Base-by-base conservation (phyloP, 2,113 vertebrate species). In the Cepphus grylle region DNA sequence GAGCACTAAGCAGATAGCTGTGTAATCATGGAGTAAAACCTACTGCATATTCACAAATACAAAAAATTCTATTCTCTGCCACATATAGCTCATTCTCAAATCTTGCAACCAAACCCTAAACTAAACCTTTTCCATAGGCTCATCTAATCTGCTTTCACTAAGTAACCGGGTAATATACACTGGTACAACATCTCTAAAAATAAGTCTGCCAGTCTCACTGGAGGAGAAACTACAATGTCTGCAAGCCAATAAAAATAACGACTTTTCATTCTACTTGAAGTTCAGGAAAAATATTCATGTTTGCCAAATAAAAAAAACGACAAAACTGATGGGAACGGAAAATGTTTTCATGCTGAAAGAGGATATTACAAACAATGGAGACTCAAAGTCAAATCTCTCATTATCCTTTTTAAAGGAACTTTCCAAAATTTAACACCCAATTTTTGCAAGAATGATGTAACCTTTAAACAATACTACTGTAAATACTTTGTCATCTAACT, bases 181-280 rank as follows among this genome's bases (percentile, higher is more conserved):
- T 59, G 32, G 59, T 80, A 88, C 36, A 90, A 52, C 66, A 88
- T 11, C 42, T 74, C 90, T 67, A 97, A 95, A 97, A 97, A 94
- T 96, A 96, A 80, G 81, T 56, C 72, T 90, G 42, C 88, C 71
- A 88, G 81, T 62, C 71, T 77, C 36, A 59, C 38, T 86, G 63
- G 59, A 95, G 22, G 42, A 79, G 72, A 96, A 96, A 82, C 52
- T 78, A 76, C 59, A 52, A 81, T 5, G 15, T 42, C 59, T 62
- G 47, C 71, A 88, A 93, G 96, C 94, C 93, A 97, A 95, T 55
- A 94, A 95, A 96, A 97, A 97, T 88, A 93, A 70, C 32, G 1
- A 71, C 77, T 95, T 90, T 90, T 92, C 58, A 86, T 88, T 92
- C 95, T 70, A 84, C 47, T 93, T 77, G n/a, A 74, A 95, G 84